A percentile compares a stretch with the other conserved stretches of the same genome.
These are phyloP conservation scores for Drosophila lacteicornis DNA, from an alignment of 1,140 invertebrate genomes.

Conservation along the genomic window DNA sequence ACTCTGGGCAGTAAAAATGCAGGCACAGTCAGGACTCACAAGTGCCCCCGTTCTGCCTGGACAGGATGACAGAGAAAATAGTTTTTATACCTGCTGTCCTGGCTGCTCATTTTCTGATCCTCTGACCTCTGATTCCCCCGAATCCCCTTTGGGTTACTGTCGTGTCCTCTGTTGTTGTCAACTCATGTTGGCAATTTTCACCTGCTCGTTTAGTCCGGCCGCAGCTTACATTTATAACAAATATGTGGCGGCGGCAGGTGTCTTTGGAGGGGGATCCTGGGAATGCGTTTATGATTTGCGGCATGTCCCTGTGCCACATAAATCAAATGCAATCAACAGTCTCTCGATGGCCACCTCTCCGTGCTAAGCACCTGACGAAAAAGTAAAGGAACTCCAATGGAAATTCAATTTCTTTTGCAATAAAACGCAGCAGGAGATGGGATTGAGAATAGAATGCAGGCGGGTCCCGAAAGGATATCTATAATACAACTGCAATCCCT, in stretches of 20 bases:
- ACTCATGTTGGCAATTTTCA: conserved; percentile 82
- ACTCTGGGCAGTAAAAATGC: conserved; percentile 64
- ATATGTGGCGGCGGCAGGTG: conserved; percentile 42
- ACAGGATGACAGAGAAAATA: conserved; percentile 75
- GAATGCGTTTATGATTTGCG: conserved; percentile 80
- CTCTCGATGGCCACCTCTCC: conserved; percentile 36
- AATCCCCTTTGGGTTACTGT: conserved; percentile 1
- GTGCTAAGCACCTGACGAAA: conserved; percentile 54
- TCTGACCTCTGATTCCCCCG: conserved; percentile 27
- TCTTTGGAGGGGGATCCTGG: not conserved
- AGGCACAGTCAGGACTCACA: conserved; percentile 7
- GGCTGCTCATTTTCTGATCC: conserved; percentile 63
- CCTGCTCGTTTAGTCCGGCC: conserved; percentile 62
- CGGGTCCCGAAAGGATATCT: not conserved
- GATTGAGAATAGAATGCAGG: not conserved
- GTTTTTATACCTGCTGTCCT: conserved; percentile 62
- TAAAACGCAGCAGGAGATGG: conserved; percentile 45
- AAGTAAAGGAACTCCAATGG: conserved; percentile 45
- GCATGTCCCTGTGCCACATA: conserved; percentile 73
- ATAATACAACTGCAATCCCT: conserved; percentile 29
- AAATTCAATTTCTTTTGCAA: conserved; percentile 73
- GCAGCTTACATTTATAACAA: conserved; percentile 73
- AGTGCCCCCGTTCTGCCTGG: conserved; percentile 2
- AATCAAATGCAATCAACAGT: conserved; percentile 79
- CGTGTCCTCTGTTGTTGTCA: conserved; percentile 58